Conservation (phyloP, 2,888 invertebrate genomes). For the Scelioninae gen. 1 region DNA sequence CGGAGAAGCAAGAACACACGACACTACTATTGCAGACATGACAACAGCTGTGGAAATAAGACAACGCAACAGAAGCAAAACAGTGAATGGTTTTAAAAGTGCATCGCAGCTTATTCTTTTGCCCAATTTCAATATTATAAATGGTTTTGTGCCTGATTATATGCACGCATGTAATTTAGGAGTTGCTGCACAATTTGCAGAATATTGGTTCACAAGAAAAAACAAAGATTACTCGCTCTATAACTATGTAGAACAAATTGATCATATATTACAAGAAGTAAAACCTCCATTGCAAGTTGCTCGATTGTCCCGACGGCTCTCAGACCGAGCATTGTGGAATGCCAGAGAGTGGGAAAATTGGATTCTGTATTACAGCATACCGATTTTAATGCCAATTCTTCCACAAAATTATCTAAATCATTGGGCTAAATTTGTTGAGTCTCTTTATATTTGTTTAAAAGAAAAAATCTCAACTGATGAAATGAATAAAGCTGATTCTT, state of each 20-base stretch:
- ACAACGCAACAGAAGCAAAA: constrained; percentile 26
- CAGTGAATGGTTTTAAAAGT: constrained; percentile 34
- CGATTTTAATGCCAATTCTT: constrained; percentile 12
- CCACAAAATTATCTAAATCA: not conserved
- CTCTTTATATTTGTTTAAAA: constrained; percentile 32
- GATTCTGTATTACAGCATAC: constrained; percentile 38
- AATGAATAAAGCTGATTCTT: constrained; percentile 28
- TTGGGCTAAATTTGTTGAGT: constrained; percentile 24
- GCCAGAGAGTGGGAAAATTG: too few relatives aligned
- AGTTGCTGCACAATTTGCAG: constrained; percentile 55
- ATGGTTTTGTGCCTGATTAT: constrained; percentile 42
- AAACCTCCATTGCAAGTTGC: constrained; percentile 35
- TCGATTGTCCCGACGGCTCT: constrained; percentile 29
- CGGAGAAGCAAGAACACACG: constrained; percentile 18
- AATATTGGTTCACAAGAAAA: constrained; percentile 54
- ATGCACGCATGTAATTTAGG: constrained; percentile 69
- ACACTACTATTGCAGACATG: constrained; percentile 20
- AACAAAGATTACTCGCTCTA: constrained; percentile 1
- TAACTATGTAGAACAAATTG: constrained; percentile 5
- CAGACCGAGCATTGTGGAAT: constrained; percentile 31
- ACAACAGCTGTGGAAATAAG: constrained; percentile 14
- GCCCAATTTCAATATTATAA: constrained; percentile 63
- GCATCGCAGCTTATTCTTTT: constrained; percentile 39
- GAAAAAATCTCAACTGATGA: not conserved
- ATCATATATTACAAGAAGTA: constrained; percentile 2